Percentiles rank a stretch among this genome's conserved stretches.
These are phyloP conservation scores for Tachina lurida DNA, from an alignment of 2,888 invertebrate species.

Conservation along the genomic window DNA sequence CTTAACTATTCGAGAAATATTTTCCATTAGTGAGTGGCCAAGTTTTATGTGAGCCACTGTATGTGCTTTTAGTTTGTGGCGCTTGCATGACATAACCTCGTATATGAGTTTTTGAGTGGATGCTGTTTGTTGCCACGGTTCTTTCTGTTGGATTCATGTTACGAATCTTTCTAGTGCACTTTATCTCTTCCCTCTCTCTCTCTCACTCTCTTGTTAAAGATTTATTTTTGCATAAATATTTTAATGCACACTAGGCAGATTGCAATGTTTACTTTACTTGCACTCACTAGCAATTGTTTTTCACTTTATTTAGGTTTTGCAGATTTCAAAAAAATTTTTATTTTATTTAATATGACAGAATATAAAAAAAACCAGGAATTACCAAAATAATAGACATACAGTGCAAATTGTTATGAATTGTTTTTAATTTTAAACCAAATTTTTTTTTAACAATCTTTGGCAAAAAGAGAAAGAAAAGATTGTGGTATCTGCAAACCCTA, in stretches of 20 bases:
- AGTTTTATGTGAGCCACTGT: too few species aligned
- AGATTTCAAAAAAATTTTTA: conserved; percentile 19
- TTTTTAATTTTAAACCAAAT: background rate
- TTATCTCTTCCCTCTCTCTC: background rate
- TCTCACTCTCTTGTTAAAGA: conserved; percentile 10
- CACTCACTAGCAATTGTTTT: conserved; percentile 29
- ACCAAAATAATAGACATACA: background rate
- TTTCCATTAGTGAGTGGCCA: too few species aligned
- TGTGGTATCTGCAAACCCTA: conserved; percentile 60
- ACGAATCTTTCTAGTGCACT: conserved; percentile 6
- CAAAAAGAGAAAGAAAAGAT: background rate
- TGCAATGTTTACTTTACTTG: conserved; percentile 30
- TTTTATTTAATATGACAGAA: background rate
- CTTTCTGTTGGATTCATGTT: conserved; percentile 36
- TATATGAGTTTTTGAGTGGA: conserved; percentile 35
- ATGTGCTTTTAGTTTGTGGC: conserved; percentile 14
- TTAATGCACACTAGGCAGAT: conserved; percentile 43
- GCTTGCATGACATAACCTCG: conserved; percentile 54
- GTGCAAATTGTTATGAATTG: too few species aligned
- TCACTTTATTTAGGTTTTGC: conserved; percentile 44
- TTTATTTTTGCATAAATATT: conserved; percentile 45
- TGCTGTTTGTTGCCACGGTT: conserved; percentile 54
- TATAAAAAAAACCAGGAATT: background rate
- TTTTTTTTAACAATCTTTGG: background rate
- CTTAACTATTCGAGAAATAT: too few species aligned